A percentile compares a stretch with the other conserved stretches of the same genome.
phyloP scores from a whole-genome alignment of 2,113 vertebrate genomes.

The Bujurquina vittata region DNA sequence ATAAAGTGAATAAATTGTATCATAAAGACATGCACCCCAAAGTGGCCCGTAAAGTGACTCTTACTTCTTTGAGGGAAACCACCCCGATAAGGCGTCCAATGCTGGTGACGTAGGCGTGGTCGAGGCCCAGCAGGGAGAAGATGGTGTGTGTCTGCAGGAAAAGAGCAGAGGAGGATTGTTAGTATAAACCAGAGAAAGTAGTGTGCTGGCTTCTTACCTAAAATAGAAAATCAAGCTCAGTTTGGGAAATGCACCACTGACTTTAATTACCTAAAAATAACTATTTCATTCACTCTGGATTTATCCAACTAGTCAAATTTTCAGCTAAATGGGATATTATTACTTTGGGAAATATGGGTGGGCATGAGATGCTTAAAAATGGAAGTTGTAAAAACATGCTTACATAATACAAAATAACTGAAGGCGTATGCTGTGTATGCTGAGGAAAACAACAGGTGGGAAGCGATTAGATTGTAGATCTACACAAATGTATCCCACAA shows the following conservation, averaged over 20 bases:
- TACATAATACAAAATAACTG: neutral
- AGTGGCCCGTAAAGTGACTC: neutral
- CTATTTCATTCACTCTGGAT: slow-evolving; percentile 14
- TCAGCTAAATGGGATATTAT: slow-evolving; percentile 14
- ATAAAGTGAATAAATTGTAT: neutral
- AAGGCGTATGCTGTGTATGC: neutral
- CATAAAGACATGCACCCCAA: neutral
- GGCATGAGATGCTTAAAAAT: neutral
- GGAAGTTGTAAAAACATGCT: neutral
- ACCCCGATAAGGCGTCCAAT: slow-evolving; percentile 95
- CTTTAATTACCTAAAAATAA: slow-evolving; percentile 34
- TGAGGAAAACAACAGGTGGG: neutral
- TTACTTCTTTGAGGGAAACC: slow-evolving; percentile 95
- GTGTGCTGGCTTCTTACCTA: neutral
- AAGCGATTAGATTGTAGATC: neutral
- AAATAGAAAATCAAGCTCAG: slow-evolving; percentile 10
- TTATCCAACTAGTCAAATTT: slow-evolving; percentile 18
- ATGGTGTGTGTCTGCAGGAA: slow-evolving; percentile 92
- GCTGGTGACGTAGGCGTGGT: slow-evolving; percentile 97
- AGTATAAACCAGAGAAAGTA: neutral
- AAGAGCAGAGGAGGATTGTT: neutral
- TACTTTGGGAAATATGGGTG: slow-evolving; percentile 12
- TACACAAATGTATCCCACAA: too few relatives aligned
- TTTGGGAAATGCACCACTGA: slow-evolving; percentile 17
- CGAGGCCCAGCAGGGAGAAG: slow-evolving; percentile 94